Evolutionary conservation across 1,140 invertebrate species (phyloP).

Genomic region (Gonioctena quinquepunctata): DNA sequence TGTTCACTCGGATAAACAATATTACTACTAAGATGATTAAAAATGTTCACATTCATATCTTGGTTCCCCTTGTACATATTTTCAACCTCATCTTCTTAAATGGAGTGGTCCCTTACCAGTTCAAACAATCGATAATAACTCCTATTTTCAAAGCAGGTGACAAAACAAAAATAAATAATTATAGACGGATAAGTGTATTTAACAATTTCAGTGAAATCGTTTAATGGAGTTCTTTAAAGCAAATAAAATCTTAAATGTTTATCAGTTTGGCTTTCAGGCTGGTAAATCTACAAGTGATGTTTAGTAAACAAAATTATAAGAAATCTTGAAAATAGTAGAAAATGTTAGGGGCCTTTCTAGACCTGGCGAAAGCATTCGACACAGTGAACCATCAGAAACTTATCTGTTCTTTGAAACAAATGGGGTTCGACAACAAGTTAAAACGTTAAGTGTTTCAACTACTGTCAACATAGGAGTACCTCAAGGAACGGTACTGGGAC

Average conservation of each 20-base stretch:
- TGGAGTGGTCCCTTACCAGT: background rate
- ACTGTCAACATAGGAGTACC: slow-evolving; percentile 10
- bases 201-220: background rate
- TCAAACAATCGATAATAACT: slow-evolving; percentile 4
- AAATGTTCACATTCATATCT: background rate
- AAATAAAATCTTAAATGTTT: slow-evolving; percentile 30
- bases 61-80: background rate
- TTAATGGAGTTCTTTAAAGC: slow-evolving; percentile 29
- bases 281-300: slow-evolving; percentile 34
- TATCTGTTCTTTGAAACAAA: slow-evolving; percentile 31
- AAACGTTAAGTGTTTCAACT: background rate
- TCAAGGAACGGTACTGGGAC: slow-evolving; percentile 15
- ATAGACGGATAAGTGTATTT: slow-evolving; percentile 7
- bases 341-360: slow-evolving; percentile 37
- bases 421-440: slow-evolving; percentile 28
- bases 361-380: slow-evolving; percentile 47
- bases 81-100: background rate
- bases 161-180: slow-evolving; percentile 5
- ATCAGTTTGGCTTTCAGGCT: slow-evolving; percentile 41
- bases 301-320: slow-evolving; percentile 29
- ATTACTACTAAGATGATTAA: background rate
- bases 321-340: slow-evolving; percentile 24
- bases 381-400: slow-evolving; percentile 36
- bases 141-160: slow-evolving; percentile 10
- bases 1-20: background rate